These are phyloP conservation scores for Virgularia gustaviana DNA, from an alignment of 92 coral and sea anemone species.

Conservation along the genomic window DNA sequence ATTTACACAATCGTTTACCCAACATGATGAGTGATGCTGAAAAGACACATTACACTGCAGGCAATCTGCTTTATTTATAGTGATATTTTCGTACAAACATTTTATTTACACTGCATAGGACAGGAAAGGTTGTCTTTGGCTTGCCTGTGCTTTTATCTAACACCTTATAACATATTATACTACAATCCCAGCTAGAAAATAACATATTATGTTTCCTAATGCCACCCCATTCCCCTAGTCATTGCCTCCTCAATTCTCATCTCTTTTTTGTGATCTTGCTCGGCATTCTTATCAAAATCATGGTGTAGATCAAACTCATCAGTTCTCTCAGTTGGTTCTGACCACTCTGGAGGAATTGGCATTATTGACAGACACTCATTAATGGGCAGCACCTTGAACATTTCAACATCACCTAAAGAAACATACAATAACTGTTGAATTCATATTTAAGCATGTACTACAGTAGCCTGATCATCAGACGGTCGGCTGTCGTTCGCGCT, in stretches of 20 bases:
- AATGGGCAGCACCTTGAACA: slow-evolving; percentile 55
- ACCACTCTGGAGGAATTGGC: slow-evolving; percentile 47
- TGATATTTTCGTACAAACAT: no score
- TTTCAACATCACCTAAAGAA: slow-evolving; percentile 47
- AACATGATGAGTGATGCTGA: no score
- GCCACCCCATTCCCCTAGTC: slow-evolving; percentile 65
- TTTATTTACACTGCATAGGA: no score
- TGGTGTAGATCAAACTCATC: slow-evolving; percentile 66
- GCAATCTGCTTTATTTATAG: no score
- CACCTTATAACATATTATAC: background rate
- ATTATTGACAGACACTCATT: slow-evolving; percentile 57
- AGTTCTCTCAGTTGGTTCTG: slow-evolving; percentile 43
- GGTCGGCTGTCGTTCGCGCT: no score
- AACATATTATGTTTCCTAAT: slow-evolving; percentile 4
- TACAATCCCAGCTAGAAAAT: background rate
- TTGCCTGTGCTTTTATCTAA: background rate
- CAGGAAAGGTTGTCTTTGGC: no score
- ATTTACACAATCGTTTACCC: no score
- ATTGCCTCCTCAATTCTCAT: slow-evolving; percentile 56
- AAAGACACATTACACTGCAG: no score
- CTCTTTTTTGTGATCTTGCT: slow-evolving; percentile 50
- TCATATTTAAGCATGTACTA: background rate
- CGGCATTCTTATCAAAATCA: slow-evolving; percentile 43
- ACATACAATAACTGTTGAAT: background rate
- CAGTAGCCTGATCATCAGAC: no score